phyloP scores from a whole-genome alignment of 2,888 invertebrate species.

The Erannis defoliaria region DNA sequence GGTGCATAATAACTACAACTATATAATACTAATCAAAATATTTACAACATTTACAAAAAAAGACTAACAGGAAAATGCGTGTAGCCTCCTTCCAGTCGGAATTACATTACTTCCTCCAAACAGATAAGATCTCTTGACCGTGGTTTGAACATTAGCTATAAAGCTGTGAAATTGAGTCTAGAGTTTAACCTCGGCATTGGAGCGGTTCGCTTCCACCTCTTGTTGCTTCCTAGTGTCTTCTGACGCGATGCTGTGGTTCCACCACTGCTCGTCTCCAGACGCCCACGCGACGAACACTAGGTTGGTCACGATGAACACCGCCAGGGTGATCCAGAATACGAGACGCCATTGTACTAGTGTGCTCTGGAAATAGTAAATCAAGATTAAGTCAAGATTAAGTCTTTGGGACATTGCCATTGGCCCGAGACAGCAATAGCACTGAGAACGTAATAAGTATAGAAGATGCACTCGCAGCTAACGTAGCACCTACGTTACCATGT shows the following conservation, averaged over 20 bases:
- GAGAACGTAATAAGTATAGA: too few relatives aligned
- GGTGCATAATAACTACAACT: constrained; percentile 16
- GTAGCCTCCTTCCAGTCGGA: constrained; percentile 36
- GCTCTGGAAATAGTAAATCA: constrained; percentile 72
- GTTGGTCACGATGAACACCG: constrained; percentile 90
- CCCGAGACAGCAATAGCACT: too few relatives aligned
- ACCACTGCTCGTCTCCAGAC: constrained; percentile 92
- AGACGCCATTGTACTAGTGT: constrained; percentile 90
- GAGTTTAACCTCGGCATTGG: constrained; percentile 73
- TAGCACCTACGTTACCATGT: too few relatives aligned
- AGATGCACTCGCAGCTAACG: too few relatives aligned
- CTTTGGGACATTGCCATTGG: not conserved
- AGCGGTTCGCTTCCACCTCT: constrained; percentile 63
- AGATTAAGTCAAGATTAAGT: not conserved
- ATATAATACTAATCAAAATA: constrained; percentile 30
- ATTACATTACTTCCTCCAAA: constrained; percentile 31
- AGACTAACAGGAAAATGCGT: constrained; percentile 42
- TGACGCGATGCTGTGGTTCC: constrained; percentile 86
- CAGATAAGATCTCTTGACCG: constrained; percentile 34
- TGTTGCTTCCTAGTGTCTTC: constrained; percentile 69
- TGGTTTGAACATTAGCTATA: constrained; percentile 29
- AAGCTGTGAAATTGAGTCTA: constrained; percentile 46
- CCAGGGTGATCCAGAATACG: constrained; percentile 94
- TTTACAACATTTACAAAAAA: constrained; percentile 40
- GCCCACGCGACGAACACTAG: constrained; percentile 90